Evolutionary conservation across 2,888 invertebrate genomes (phyloP), one percentile per base, ranked within the genome.

Genomic region (Sminthurides aquaticus): DNA sequence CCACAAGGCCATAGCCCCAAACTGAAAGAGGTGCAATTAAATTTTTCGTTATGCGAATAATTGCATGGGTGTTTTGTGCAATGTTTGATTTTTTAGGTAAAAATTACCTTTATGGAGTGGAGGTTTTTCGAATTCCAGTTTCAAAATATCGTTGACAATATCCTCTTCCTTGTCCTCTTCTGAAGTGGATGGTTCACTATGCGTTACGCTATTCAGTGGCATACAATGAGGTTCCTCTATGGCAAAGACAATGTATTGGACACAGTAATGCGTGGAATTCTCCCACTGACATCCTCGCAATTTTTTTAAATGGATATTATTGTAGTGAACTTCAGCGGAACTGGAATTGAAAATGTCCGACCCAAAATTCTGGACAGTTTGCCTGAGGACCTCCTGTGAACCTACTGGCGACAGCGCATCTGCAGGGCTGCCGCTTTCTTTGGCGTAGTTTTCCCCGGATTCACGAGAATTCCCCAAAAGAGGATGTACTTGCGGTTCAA

Each of bases 221-320:
- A 48, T 15, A 52, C 62, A 62, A 27, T 25, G 29, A 3, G 56
- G 34, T 22, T 55, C 55, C 24, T 62, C 55, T 20, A 62, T 56
- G 5, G 22, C 43, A 26, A 61, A 54, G 5, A 28, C n/a, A 34
- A 61, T 55, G 28, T 61, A 29, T 24, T 62, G 55, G 11, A 54
- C 54, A 43, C 62, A 62, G 25, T 34, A 62, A 62, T 62, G 62
- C 8, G 55, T 55, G 18, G 24, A 1, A 62, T 62, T 62, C 11
- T 34, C 43, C 62, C 62, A 55, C 24, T 34, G 18, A 24, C 62
- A 62, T 1, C 62, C 62, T 15, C 62, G 28, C 43, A 55, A 34
- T 20, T 34, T 62, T 24, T 55, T 62, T 25, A 48, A n/a, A 49
- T 48, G 48, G 22, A 48, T 28, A 24, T 5, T 26, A 27, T 22